Percentiles rank a stretch among this genome's conserved stretches.
These are phyloP conservation scores for Suricata suricatta DNA, from an alignment of 2,113 vertebrate genomes.

Conservation along the genomic window DNA sequence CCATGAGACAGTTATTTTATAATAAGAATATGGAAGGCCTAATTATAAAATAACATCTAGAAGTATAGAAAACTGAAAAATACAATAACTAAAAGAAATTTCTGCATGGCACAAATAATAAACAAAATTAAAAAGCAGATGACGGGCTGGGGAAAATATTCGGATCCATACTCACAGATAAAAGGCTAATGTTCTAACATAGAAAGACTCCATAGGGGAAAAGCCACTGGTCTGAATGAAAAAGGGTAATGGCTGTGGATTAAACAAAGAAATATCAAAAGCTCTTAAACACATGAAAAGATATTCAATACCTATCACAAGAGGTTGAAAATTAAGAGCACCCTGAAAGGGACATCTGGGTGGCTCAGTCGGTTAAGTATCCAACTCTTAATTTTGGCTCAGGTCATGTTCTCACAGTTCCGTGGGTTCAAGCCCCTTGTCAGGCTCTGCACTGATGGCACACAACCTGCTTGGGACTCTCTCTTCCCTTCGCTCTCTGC, in stretches of 20 bases:
- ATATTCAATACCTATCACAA: not conserved
- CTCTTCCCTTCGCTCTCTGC: too few species aligned
- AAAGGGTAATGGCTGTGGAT: not conserved
- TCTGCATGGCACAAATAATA: not conserved
- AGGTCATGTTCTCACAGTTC: too few species aligned
- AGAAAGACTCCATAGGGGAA: not conserved
- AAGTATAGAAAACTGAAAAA: not conserved
- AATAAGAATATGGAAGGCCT: not conserved
- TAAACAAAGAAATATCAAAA: not conserved
- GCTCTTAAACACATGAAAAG: not conserved
- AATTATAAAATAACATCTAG: slow-evolving; percentile 29
- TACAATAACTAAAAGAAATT: not conserved
- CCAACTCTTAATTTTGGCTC: too few species aligned
- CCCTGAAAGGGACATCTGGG: not conserved
- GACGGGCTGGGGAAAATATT: not conserved
- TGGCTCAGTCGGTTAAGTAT: too few species aligned
- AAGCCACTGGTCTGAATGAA: not conserved
- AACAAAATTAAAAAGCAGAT: not conserved
- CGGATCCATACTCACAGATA: not conserved
- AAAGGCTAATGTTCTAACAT: not conserved
- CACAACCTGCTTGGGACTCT: too few species aligned
- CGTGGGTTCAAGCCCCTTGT: too few species aligned
- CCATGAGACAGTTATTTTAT: not conserved
- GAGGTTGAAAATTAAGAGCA: slow-evolving; percentile 19
- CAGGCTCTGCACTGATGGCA: too few species aligned